These are phyloP conservation scores for Byasa hedistus DNA, from an alignment of 2,888 invertebrate genomes.

Conservation along the genomic window DNA sequence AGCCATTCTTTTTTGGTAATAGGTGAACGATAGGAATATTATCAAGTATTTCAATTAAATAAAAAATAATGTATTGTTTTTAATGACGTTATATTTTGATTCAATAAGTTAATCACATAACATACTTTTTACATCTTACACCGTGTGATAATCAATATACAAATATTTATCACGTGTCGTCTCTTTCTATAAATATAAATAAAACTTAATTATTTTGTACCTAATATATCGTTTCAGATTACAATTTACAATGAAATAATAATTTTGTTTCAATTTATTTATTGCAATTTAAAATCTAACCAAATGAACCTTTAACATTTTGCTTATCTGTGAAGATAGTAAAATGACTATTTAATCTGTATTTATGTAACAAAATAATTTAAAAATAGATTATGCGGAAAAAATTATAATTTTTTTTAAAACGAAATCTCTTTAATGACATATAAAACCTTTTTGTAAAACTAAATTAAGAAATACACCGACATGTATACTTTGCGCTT, in stretches of 20 bases:
- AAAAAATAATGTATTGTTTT: conserved; percentile 41
- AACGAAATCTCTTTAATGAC: too few species aligned
- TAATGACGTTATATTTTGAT: conserved; percentile 76
- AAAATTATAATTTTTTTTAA: too few species aligned
- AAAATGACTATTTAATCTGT: too few species aligned
- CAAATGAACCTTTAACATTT: too few species aligned
- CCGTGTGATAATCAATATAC: conserved; percentile 69
- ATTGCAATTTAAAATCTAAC: background rate
- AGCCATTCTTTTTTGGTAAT: too few species aligned
- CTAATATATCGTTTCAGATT: conserved; percentile 55
- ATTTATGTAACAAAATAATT: too few species aligned
- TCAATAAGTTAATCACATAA: conserved; percentile 78
- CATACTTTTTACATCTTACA: conserved; percentile 75
- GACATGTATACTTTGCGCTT: conserved; percentile 21
- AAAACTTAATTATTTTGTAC: conserved; percentile 71
- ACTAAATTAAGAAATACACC: background rate
- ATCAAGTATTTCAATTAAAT: conserved; percentile 4
- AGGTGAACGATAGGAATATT: too few species aligned
- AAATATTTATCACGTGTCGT: conserved; percentile 62
- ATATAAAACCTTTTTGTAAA: background rate
- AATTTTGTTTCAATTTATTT: background rate
- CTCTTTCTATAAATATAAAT: conserved; percentile 58
- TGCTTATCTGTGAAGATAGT: too few species aligned
- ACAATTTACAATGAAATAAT: conserved; percentile 38
- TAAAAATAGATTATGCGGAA: too few species aligned